Evolutionary conservation across 2,888 invertebrate genomes (phyloP), one percentile per base, ranked within the genome.

Genomic region (Brenthis daphne): DNA sequence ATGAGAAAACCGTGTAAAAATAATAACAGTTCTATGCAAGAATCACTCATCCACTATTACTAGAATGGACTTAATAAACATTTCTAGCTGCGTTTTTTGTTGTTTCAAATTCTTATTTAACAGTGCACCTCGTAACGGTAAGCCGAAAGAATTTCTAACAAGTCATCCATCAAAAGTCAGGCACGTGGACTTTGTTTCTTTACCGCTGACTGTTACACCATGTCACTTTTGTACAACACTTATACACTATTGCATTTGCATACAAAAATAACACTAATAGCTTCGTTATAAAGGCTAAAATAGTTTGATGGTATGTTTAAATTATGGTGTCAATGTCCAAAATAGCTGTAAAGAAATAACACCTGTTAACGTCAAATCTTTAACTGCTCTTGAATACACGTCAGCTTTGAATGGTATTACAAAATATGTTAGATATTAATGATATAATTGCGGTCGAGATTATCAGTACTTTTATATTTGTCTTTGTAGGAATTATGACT

Each of bases 281-380:
- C 16, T 11, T 24, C 0, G 11, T 1, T 6, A 20, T 70, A 72
- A 56, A 53, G 13, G 65, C 20, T 47, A 68, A 57, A 53, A 16
- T 64, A 16, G 56, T 43, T 13, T 20, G 16, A 55, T 56, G 4
- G 6, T 50, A n/a, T 33, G 1, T 6, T 51, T 47, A 60, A 66
- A 60, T 57, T 53, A 51, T 61, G 33, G 60, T 69, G 69, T 69
- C 71, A 66, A 43, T 43, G 65, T 69, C 55, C 47, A 63, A 73
- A 69, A 76, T 72, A 74, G 73, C 75, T 76, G 73, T 75, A 71
- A 75, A 76, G 75, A 55, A 74, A 74, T 74, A 75, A 80, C 80
- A 80, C 81, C 79, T 80, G 80, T 80, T 79, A 71, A 64, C 72
- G 76, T 73, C 75, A 71, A 72, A 68, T 73, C 68, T 72, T 64